Conservation (phyloP, 2,113 vertebrate species). For the Prochilodus magdalenae region DNA sequence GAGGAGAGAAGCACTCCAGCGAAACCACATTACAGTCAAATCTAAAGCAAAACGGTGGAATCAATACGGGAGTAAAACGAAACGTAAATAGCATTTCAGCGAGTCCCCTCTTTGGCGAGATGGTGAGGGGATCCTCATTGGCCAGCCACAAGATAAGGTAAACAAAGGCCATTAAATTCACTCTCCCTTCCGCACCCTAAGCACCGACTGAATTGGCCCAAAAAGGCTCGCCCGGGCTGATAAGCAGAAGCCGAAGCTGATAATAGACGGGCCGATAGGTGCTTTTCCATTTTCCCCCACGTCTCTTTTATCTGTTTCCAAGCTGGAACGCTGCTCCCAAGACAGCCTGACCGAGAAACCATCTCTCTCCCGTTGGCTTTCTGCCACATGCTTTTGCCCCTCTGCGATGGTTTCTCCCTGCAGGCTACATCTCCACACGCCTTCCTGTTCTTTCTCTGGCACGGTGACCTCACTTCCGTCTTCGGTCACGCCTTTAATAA, state of each 20-base stretch:
- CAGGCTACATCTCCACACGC: neutral
- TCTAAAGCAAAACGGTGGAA: constrained; percentile 11
- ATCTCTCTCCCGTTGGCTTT: neutral
- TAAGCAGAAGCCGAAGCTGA: constrained; percentile 49
- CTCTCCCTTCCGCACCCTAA: constrained; percentile 34
- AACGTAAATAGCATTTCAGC: constrained; percentile 46
- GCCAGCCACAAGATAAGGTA: constrained; percentile 45
- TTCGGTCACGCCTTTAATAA: constrained; percentile 62
- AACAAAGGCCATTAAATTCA: constrained; percentile 52
- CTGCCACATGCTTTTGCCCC: neutral
- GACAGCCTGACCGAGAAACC: constrained; percentile 17
- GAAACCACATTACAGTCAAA: constrained; percentile 16
- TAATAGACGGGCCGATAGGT: constrained; percentile 40
- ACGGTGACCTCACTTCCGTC: constrained; percentile 15
- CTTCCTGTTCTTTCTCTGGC: neutral
- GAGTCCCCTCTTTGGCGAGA: constrained; percentile 9
- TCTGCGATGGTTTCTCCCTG: neutral
- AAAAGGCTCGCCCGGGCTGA: constrained; percentile 42
- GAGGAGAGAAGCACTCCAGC: neutral
- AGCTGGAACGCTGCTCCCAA: constrained; percentile 37
- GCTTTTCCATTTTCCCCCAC: constrained; percentile 35
- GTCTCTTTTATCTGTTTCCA: constrained; percentile 32
- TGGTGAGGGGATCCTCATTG: constrained; percentile 35
- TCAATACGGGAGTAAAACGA: constrained; percentile 27
- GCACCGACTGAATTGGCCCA: constrained; percentile 55